Percentiles rank a stretch among this genome's conserved stretches.
Conservation (phyloP, 1,140 invertebrate species). For the Nephotettix cincticeps region DNA sequence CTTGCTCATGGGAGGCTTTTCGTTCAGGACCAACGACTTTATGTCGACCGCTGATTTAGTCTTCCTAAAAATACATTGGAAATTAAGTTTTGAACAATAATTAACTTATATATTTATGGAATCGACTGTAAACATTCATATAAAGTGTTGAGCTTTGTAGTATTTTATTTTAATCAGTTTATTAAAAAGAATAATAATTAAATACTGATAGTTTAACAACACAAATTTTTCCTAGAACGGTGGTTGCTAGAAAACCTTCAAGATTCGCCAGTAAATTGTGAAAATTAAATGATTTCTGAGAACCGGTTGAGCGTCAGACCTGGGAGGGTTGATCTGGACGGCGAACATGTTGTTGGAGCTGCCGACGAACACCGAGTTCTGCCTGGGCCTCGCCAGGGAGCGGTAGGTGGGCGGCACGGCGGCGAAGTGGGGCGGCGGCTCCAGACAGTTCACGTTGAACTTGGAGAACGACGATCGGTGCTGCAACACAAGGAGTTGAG, state of each 20-base stretch:
- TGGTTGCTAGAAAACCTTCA: no score
- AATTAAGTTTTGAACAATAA: no score
- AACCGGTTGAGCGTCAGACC: constrained; percentile 43
- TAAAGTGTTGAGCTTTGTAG: no score
- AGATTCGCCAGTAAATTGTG: no score
- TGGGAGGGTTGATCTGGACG: constrained; percentile 50
- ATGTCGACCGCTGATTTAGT: constrained; percentile 81
- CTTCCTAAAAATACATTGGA: no score
- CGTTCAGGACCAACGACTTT: constrained; percentile 65
- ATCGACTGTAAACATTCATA: no score
- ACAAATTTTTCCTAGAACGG: no score
- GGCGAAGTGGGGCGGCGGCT: constrained; percentile 48
- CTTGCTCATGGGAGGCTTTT: constrained; percentile 43
- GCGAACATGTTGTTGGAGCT: constrained; percentile 59
- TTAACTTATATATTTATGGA: no score
- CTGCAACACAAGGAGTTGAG: constrained; percentile 54
- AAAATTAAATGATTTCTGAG: no score
- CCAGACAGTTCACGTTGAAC: constrained; percentile 61
- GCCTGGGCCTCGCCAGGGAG: constrained; percentile 52
- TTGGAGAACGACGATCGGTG: constrained; percentile 65
- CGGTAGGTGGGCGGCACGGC: constrained; percentile 45
- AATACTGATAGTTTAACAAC: no score
- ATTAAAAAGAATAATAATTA: no score
- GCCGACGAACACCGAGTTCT: constrained; percentile 84
- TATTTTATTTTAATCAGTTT: no score